Percentiles rank a stretch among this genome's conserved stretches.
Evolutionary conservation across 1,140 invertebrate genomes (phyloP).

Genomic region (Drosophila setifemur): DNA sequence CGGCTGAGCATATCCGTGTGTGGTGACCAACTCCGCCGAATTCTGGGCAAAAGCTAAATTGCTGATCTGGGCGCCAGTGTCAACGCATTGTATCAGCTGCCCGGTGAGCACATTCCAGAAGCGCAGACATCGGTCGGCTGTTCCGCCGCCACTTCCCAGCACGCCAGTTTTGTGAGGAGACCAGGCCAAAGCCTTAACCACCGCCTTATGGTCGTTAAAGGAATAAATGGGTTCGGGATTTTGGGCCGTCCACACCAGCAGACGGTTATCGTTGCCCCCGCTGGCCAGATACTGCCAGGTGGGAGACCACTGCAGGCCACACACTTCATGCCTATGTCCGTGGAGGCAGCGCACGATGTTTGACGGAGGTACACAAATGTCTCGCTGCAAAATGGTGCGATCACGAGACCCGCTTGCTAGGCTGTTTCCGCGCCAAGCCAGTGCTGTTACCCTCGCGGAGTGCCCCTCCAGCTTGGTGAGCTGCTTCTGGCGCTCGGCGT

Average conservation of each 20-base stretch:
- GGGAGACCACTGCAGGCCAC: constrained; percentile 99
- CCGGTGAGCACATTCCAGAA: constrained; percentile 99
- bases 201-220: constrained; percentile 98
- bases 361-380: constrained; percentile 91
- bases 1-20: constrained; percentile 99
- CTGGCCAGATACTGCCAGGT: constrained; percentile 98
- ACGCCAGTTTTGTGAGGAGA: constrained; percentile 99
- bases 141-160: constrained; percentile 98
- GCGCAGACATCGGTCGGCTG: constrained; percentile 97
- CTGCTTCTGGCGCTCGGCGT: constrained; percentile 93
- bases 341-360: constrained; percentile 90
- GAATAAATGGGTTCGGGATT: constrained; percentile 94
- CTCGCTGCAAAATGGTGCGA: constrained; percentile 95
- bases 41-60: constrained; percentile 99
- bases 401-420: constrained; percentile 97
- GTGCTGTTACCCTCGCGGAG: constrained; percentile 94
- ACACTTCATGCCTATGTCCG: constrained; percentile 98
- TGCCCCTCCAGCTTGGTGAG: constrained; percentile 95
- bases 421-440: constrained; percentile 98
- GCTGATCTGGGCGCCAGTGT: constrained; percentile 98
- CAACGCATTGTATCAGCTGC: constrained; percentile 98
- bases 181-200: constrained; percentile 99
- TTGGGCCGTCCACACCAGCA: constrained; percentile 98
- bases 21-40: constrained; percentile 97
- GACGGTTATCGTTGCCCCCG: constrained; percentile 98